phyloP scores from a whole-genome alignment of 2,113 vertebrate genomes.

The Scolopax mira region DNA sequence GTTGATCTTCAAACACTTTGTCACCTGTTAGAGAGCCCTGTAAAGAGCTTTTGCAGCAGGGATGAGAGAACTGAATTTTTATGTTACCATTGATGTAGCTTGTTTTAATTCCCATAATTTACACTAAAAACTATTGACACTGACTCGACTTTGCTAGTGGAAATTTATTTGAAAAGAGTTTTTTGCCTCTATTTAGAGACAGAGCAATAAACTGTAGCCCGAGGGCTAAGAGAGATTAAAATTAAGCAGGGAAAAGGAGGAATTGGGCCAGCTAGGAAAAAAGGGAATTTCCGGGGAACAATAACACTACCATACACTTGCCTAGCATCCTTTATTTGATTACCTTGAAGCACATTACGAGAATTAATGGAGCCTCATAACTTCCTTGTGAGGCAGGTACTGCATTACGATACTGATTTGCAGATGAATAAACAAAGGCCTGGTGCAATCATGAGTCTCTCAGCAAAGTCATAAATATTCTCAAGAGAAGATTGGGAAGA shows the following conservation, averaged over 20 bases:
- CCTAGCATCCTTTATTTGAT: slow-evolving; percentile 1
- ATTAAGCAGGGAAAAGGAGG: background rate
- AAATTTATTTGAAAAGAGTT: slow-evolving; percentile 41
- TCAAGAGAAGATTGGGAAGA: background rate
- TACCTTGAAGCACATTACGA: background rate
- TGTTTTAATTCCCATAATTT: slow-evolving; percentile 18
- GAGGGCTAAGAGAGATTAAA: slow-evolving; percentile 36
- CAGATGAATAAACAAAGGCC: background rate
- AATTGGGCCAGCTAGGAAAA: slow-evolving; percentile 31
- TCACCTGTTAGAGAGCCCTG: background rate
- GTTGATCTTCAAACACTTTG: background rate
- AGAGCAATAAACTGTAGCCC: slow-evolving; percentile 29
- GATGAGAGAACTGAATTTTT: background rate
- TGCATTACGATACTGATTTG: background rate
- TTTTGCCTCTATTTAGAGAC: slow-evolving; percentile 7
- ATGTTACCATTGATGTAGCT: background rate
- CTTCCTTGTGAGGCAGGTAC: background rate
- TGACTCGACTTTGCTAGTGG: slow-evolving; percentile 4
- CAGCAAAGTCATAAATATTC: background rate
- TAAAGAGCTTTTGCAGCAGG: background rate
- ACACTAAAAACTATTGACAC: slow-evolving; percentile 8
- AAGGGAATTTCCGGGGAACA: slow-evolving; percentile 1
- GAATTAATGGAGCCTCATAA: background rate
- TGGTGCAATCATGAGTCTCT: background rate
- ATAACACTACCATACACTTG: background rate